Base-by-base conservation (phyloP, 2,888 invertebrate genomes). In the Drosophila bunnanda region DNA sequence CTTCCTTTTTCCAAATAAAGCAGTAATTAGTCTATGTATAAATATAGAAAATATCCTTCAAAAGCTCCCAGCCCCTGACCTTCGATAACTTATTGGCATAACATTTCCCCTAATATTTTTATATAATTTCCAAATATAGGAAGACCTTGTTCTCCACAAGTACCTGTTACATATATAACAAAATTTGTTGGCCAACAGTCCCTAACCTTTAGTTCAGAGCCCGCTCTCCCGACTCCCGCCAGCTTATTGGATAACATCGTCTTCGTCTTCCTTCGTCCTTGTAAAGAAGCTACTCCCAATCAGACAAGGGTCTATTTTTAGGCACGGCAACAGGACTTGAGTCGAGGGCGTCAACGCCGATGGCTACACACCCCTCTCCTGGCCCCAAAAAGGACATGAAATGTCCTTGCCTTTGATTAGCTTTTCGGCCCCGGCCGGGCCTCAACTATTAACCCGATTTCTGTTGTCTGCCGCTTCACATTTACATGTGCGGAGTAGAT, bases 291-390 rank as follows among this genome's bases (percentile, higher is more conserved):
- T 20, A 58, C 50, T 50, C 50, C 30, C 17, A 36, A 53, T 53
- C 53, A n/a, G 15, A 10, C 25, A 22, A 12, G 17, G 12, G 54
- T 32, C 79, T 83, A 82, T 87, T 78, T 87, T 75, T 64, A 68
- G 78, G 15, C 55, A 58, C 58, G 74, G 58, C 64, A 76, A 68
- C 68, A 67, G 44, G 30, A 22, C 20, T 56, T 66, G 67, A 66
- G 72, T 64, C 68, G 17, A 52, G 52, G 64, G 58, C 58, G 57
- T 58, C 52, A 58, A 38, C 57, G 57, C 57, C 50, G 32, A 50
- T 50, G 20, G 50, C 20, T 30, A 57, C 36, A 48, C 57, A 28
- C 48, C 28, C n/a, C 20, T 20, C 41, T 41, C 41, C 3, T 6
- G 9, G 6, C 5, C 13, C 36, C 12, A 44, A 59, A 36, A 36